Conservation (phyloP, 2,113 vertebrate species). For the Oenanthe oenanthe region DNA sequence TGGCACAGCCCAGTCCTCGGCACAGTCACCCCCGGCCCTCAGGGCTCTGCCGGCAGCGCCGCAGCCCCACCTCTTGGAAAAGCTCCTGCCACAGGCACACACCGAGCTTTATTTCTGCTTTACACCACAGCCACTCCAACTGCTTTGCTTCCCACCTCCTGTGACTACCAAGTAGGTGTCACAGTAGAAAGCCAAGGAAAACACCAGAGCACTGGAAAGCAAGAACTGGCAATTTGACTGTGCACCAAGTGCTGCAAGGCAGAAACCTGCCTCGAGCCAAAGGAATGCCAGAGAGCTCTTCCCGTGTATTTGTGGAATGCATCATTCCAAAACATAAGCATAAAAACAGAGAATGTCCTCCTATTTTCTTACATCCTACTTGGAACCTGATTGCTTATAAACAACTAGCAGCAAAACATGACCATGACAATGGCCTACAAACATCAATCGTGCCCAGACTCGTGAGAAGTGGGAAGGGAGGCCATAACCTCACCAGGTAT, state of each 20-base stretch:
- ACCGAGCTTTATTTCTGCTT: neutral
- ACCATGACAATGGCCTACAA: neutral
- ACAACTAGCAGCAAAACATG: neutral
- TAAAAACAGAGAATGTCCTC: neutral
- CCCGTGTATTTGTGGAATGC: neutral
- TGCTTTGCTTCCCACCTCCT: neutral
- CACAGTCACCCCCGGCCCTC: too few relatives aligned
- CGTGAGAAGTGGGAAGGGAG: neutral
- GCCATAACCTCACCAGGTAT: neutral
- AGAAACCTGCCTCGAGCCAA: neutral
- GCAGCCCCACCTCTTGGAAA: too few relatives aligned
- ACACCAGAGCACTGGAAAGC: neutral
- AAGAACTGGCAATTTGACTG: neutral
- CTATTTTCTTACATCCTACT: neutral
- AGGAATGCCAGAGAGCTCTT: neutral
- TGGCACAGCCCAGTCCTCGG: too few relatives aligned
- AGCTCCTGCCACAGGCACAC: too few relatives aligned
- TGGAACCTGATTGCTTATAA: neutral
- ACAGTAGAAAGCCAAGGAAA: neutral
- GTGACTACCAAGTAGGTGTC: too few relatives aligned
- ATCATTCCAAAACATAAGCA: neutral
- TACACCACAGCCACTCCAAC: neutral
- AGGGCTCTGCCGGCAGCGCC: too few relatives aligned
- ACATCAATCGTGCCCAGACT: neutral
- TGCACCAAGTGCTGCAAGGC: neutral